Percentiles rank a stretch among this genome's conserved stretches.
These are phyloP conservation scores for Cetoscarus ocellatus DNA, from an alignment of 2,797 vertebrate genomes.

Conservation along the genomic window DNA sequence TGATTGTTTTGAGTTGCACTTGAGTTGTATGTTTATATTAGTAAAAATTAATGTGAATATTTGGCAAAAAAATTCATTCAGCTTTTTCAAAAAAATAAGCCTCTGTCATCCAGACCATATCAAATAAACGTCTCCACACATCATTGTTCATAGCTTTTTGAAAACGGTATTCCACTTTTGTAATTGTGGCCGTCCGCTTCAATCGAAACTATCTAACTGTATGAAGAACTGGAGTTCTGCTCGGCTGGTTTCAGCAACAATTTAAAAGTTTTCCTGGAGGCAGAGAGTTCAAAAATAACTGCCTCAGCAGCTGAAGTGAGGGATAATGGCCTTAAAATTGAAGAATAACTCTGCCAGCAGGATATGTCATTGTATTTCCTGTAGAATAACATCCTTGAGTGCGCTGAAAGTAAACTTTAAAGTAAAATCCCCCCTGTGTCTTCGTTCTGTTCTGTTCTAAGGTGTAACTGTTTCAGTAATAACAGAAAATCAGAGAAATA, in stretches of 20 bases:
- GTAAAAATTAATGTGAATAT: background rate
- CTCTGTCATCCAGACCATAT: background rate
- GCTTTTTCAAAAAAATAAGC: background rate
- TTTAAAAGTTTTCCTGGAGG: background rate
- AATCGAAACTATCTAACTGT: conserved; percentile 3
- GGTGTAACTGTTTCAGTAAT: conserved; percentile 44
- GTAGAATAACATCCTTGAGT: background rate
- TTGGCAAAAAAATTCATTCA: too few species aligned
- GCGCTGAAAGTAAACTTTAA: conserved; percentile 13
- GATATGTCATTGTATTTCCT: conserved; percentile 23
- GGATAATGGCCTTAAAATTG: conserved; percentile 26
- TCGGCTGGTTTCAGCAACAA: background rate
- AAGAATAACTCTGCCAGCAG: conserved; percentile 16
- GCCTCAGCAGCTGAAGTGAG: conserved; percentile 8
- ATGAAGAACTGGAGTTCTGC: background rate
- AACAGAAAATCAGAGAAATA: conserved; percentile 8
- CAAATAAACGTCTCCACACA: background rate
- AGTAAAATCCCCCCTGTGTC: conserved; percentile 10
- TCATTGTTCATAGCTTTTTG: background rate
- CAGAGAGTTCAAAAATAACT: conserved; percentile 3
- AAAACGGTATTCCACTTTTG: background rate
- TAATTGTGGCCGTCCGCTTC: background rate
- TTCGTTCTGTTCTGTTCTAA: conserved; percentile 4
- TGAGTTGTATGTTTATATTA: background rate
- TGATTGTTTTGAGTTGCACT: too few species aligned